Evolutionary conservation across 2,888 invertebrate genomes (phyloP), one percentile per base, ranked within the genome.

Genomic region (Hypsopygia costalis): DNA sequence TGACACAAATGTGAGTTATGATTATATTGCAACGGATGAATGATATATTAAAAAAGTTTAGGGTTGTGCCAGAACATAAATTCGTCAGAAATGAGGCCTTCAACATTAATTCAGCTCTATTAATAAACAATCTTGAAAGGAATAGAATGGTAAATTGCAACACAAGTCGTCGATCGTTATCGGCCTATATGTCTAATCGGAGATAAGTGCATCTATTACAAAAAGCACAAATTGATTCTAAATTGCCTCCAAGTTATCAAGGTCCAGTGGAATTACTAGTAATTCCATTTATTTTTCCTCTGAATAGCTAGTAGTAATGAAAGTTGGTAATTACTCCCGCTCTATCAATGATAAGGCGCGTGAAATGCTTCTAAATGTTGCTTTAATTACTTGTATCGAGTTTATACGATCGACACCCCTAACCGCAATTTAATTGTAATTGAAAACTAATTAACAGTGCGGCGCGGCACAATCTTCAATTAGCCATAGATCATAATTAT

Each of bases 391-490:
- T 46, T 65, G 64, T 65, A 74, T 70, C 60, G 47, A 42, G 45
- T 52, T 56, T 46, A 47, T 52, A 58, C 57, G 59, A 55, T 51
- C 55, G 51, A 56, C 54, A 60, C 50, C 53, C 58, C 58, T 63
- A 68, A 68, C 60, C 56, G 61, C 62, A 66, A 66, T 72, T 69
- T 68, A 71, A 76, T 69, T 69, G 63, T 64, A 71, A 77, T 73
- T 69, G 69, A 73, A 70, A 72, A 69, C 60, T 69, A 70, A 76
- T 69, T 70, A 72, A 68, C 56, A 62, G 49, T 44, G 42, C 51
- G 49, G 48, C 51, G 47, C 47, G 59, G 49, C 49, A 55, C 64
- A 62, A 66, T 72, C 68, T 67, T 55, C 64, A 69, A 77, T 77
- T 73, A 65, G 49, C 56, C 51, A 63, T 67, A 69, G 62, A 69